Percentiles rank a stretch among this genome's conserved stretches.
phyloP scores from a whole-genome alignment of 2,888 invertebrate genomes.

The Cataglyphis livida region DNA sequence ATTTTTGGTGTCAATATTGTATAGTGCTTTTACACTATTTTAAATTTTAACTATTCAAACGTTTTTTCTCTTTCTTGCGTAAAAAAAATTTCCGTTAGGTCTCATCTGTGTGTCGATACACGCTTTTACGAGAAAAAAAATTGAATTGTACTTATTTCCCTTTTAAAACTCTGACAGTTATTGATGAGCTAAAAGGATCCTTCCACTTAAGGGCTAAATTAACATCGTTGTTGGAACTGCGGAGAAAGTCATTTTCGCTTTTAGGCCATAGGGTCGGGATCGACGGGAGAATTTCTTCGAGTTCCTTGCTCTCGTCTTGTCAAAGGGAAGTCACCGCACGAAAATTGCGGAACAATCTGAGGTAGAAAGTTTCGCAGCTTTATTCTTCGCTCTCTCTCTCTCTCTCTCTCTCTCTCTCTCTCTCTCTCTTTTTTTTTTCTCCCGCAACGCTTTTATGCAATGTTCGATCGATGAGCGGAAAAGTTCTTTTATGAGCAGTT shows the following conservation, averaged over 20 bases:
- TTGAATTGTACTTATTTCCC: constrained; percentile 16
- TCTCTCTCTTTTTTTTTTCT: background rate
- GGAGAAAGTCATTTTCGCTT: constrained; percentile 40
- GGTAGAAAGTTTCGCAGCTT: constrained; percentile 24
- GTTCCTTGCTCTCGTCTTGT: constrained; percentile 6
- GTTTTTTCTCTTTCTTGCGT: background rate
- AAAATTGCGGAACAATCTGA: constrained; percentile 43
- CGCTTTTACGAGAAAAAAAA: background rate
- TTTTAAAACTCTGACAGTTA: constrained; percentile 25
- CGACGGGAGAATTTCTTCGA: constrained; percentile 9
- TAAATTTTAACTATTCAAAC: background rate
- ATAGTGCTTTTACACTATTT: background rate
- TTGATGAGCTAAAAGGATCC: constrained; percentile 33
- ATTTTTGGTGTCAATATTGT: background rate
- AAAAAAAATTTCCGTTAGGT: background rate
- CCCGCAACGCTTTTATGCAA: constrained; percentile 1
- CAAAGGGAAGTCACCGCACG: constrained; percentile 21
- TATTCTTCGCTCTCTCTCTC: background rate
- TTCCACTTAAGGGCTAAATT: constrained; percentile 36
- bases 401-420: background rate
- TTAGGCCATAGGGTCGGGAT: constrained; percentile 10
- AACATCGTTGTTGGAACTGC: constrained; percentile 29
- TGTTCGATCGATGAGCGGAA: constrained; percentile 23
- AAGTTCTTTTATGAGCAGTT: constrained; percentile 47
- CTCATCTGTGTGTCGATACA: background rate